phyloP scores from a whole-genome alignment of 2,888 invertebrate genomes.

The Platycheirus rosarum region DNA sequence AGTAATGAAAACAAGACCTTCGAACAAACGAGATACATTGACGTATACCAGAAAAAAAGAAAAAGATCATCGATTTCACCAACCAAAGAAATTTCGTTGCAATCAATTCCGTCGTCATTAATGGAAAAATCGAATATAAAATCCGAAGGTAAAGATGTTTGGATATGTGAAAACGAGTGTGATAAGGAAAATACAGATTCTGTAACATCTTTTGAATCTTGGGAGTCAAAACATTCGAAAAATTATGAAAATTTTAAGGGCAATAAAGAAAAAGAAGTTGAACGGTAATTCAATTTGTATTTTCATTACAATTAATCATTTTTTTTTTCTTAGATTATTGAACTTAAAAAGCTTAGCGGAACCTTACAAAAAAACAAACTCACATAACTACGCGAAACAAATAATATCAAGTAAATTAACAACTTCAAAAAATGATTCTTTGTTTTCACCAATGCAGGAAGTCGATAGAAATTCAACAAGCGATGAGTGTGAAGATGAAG shows the following conservation, averaged over 20 bases:
- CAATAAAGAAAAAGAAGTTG: slow-evolving; percentile 79
- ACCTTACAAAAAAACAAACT: slow-evolving; percentile 46
- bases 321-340: slow-evolving; percentile 76
- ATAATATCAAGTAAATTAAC: slow-evolving; percentile 46
- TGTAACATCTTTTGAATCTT: slow-evolving; percentile 15
- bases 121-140: slow-evolving; percentile 12
- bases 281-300: slow-evolving; percentile 76
- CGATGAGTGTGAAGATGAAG: slow-evolving; percentile 59
- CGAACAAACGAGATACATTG: too few species aligned
- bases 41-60: too few species aligned
- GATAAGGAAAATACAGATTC: slow-evolving; percentile 76
- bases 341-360: slow-evolving; percentile 78
- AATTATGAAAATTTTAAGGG: slow-evolving; percentile 74
- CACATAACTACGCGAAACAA: slow-evolving; percentile 57
- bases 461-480: slow-evolving; percentile 53
- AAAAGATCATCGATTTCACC: too few species aligned
- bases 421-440: slow-evolving; percentile 50
- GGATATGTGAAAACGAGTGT: slow-evolving; percentile 58
- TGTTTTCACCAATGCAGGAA: slow-evolving; percentile 69
- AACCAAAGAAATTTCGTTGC: neutral
- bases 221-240: slow-evolving; percentile 47
- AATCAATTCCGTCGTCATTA: neutral
- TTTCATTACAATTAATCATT: neutral
- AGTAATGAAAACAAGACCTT: too few species aligned
- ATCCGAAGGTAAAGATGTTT: slow-evolving; percentile 14